Percentiles rank a stretch among this genome's conserved stretches.
Evolutionary conservation across 2,888 invertebrate species (phyloP).

Genomic region (Mimachlamys varia): DNA sequence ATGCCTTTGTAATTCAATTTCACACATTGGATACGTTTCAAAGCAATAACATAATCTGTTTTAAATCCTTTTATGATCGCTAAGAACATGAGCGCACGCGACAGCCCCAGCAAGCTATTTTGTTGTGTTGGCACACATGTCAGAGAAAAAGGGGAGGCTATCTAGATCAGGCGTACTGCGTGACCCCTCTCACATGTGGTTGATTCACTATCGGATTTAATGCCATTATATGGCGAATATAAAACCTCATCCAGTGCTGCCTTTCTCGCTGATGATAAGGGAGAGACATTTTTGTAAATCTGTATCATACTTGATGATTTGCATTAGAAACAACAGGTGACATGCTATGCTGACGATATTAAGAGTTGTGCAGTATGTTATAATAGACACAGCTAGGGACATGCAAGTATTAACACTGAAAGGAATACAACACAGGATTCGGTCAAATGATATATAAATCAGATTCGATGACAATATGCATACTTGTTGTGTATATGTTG

Average conservation of each 20-base stretch:
- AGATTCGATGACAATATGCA: too few relatives aligned
- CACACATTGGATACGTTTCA: slow-evolving; percentile 36
- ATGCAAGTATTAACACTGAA: too few relatives aligned
- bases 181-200: not conserved
- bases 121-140: not conserved
- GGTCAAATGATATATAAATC: too few relatives aligned
- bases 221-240: not conserved
- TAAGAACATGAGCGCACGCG: slow-evolving; percentile 4
- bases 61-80: slow-evolving; percentile 34
- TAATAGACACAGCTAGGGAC: too few relatives aligned
- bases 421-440: too few relatives aligned
- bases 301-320: too few relatives aligned
- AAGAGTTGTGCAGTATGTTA: too few relatives aligned
- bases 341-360: too few relatives aligned
- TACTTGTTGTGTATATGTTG: too few relatives aligned
- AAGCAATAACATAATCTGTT: slow-evolving; percentile 12
- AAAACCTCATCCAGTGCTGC: not conserved
- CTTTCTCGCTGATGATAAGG: too few relatives aligned
- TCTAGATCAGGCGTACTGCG: not conserved
- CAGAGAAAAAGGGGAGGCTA: not conserved
- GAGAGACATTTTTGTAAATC: too few relatives aligned
- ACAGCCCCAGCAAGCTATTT: not conserved
- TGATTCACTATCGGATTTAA: not conserved
- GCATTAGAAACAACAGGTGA: too few relatives aligned
- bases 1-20: slow-evolving; percentile 22